Evolutionary conservation across 2,797 vertebrate species (phyloP), one percentile per base, ranked within the genome.

Genomic region (Labeo calbasu): DNA sequence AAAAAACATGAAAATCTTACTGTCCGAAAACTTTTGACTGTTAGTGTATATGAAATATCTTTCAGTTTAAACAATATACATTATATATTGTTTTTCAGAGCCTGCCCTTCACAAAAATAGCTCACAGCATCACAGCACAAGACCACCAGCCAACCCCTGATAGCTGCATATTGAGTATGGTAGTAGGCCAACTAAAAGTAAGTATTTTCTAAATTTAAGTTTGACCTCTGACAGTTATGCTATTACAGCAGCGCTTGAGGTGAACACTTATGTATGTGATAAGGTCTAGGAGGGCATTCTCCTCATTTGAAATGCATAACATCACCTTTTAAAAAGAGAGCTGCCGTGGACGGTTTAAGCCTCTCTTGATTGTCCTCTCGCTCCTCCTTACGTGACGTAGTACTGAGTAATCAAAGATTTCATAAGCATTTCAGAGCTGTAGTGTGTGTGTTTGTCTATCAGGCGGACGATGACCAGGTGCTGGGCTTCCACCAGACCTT

Each of bases 91-190:
- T 87, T 36, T 92, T 90, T 23, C 93, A 99, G 98, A 96, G 95
- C 95, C 97, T 99, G 92, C 98, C 97, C 77, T 99, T 99, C 94
- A 95, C 96, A 94, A 99, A 99, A 96, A 99, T 99, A 91, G 96
- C 96, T 88, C 98, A 99, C 95, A 98, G 95, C 95, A 98, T 99
- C 95, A 99, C 98, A 84, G 96, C 97, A 69, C 97, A 99, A 94
- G 98, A 99, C 94, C 98, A 99, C 93, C 98, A 99, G 91, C 98
- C 98, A 81, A 99, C 98, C 85, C 96, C 97, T 92, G 98, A 99
- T 93, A 96, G 94, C 93, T 98, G 97, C 93, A 98, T 99, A 95
- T 91, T 99, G 93, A 98, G 97, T 96, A 99, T 99, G 98, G 97
- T 99, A 89, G 97, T 99, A 92, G 98, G 98, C 91, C 98, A 99